phyloP scores from a whole-genome alignment of 2,797 vertebrate species.

The Pseudochromis fuscus region DNA sequence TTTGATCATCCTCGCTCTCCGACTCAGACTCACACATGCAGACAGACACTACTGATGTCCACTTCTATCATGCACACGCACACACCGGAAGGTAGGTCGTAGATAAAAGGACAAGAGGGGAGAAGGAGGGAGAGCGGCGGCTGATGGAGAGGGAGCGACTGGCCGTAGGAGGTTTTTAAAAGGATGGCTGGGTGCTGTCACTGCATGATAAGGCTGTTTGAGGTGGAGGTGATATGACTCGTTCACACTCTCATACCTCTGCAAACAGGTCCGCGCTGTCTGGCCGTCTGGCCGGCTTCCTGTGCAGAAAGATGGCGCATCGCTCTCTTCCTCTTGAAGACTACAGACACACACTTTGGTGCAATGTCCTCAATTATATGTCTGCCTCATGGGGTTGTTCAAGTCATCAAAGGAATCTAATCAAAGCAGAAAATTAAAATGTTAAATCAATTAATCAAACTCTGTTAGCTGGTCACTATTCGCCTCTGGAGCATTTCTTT shows the following conservation, averaged over 20 bases:
- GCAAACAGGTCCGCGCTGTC: constrained; percentile 40
- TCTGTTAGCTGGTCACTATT: constrained; percentile 20
- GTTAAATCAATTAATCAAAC: constrained; percentile 52
- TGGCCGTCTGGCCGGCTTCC: constrained; percentile 18
- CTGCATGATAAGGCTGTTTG: constrained; percentile 68
- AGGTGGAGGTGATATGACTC: constrained; percentile 57
- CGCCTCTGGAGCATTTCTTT: constrained; percentile 27
- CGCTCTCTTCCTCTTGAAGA: constrained; percentile 19
- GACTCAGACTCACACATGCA: constrained; percentile 34
- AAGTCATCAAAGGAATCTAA: constrained; percentile 52
- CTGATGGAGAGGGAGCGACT: constrained; percentile 38
- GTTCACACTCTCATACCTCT: constrained; percentile 44
- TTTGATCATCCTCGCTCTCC: constrained; percentile 18
- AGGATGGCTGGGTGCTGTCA: constrained; percentile 60
- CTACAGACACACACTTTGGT: constrained; percentile 36
- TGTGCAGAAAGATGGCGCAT: constrained; percentile 51
- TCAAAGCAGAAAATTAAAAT: constrained; percentile 56
- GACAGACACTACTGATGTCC: constrained; percentile 23
- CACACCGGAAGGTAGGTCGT: constrained; percentile 21
- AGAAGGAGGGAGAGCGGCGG: constrained; percentile 6
- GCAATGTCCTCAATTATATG: constrained; percentile 26
- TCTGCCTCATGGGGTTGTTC: constrained; percentile 28
- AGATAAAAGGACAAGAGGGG: constrained; percentile 42
- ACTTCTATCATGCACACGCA: constrained; percentile 27
- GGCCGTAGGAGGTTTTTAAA: constrained; percentile 47